Evolutionary conservation across 2,888 invertebrate genomes (phyloP).

Genomic region (Lordiphosa andalusiaca): DNA sequence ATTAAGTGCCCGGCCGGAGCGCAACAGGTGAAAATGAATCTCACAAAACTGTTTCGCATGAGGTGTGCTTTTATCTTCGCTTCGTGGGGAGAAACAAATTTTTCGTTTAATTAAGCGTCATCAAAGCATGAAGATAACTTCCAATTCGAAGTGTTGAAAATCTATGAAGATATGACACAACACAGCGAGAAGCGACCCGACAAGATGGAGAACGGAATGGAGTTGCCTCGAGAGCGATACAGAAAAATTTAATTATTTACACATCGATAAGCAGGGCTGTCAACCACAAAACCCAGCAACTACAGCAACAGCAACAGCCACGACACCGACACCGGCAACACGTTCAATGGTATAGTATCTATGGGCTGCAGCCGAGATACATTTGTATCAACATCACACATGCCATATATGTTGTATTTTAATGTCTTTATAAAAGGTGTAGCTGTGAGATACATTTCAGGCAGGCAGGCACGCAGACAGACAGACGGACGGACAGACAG

Average conservation of each 20-base stretch:
- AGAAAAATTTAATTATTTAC: conserved; percentile 65
- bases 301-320: conserved; percentile 26
- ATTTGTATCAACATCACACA: conserved; percentile 68
- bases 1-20: conserved; percentile 66
- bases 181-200: not conserved
- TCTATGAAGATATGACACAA: conserved; percentile 41
- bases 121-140: conserved; percentile 15
- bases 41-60: not conserved
- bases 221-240: conserved; percentile 25
- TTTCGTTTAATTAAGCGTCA: conserved; percentile 34
- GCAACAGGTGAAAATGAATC: conserved; percentile 38
- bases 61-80: conserved; percentile 21
- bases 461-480: conserved; percentile 22
- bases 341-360: conserved; percentile 50
- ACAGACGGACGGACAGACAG: conserved; percentile 10
- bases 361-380: conserved; percentile 52
- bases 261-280: conserved; percentile 69
- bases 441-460: conserved; percentile 57
- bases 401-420: conserved; percentile 66
- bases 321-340: conserved; percentile 19
- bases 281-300: conserved; percentile 57
- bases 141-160: conserved; percentile 44
- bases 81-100: conserved; percentile 15
- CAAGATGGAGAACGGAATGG: conserved; percentile 21
- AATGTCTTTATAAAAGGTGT: conserved; percentile 75